Evolutionary conservation across 2,113 vertebrate genomes (phyloP), one percentile per base, ranked within the genome.

Genomic region (Melanerpes aurifrons): DNA sequence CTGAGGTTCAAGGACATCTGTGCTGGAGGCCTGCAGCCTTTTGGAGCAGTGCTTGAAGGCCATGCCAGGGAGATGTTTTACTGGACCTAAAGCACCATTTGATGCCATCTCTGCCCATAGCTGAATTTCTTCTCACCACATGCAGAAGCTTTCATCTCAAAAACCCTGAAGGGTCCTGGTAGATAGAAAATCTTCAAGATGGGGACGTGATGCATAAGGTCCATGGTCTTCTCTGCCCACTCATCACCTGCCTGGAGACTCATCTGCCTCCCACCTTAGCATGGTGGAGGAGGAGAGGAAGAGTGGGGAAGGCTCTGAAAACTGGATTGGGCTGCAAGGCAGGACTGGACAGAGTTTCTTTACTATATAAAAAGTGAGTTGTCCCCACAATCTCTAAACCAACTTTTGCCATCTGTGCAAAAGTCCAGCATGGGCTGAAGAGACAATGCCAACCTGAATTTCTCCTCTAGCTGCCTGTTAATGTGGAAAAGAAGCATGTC

Each of bases 191-290:
- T 5, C 32, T 63, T 77, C 7, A 59, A 17, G 14, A 14, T 8
- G 28, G 21, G 58, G 28, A 43, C 17, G 2, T 10, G 19, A 32
- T 54, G 16, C 24, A 17, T 0, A 1, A n/a, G 21, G 29, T 32
- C 76, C 53, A 66, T 15, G 70, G 31, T 71, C 53, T 56, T 28
- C 58, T 70, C 10, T 9, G 2, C 3, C 5, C 15, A 9, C 1
- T 24, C 1, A 0, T 37, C 6, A 45, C 50, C 31, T n/a, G 53
- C 54, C 71, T 1, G 0, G 62, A 47, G 40, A 10, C 35, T 48
- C 35, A 1, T 53, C 66, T 40, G 67, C 37, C 73, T 17, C 71
- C 72, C 40, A 7, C 40, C 22, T 1, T 4, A 40, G 28, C 37
- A 6, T 3, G 29, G 62, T 37, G 80, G 67, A 56, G 58, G 57